phyloP scores from a whole-genome alignment of 2,797 vertebrate species.

The Brachyalestes nurse region DNA sequence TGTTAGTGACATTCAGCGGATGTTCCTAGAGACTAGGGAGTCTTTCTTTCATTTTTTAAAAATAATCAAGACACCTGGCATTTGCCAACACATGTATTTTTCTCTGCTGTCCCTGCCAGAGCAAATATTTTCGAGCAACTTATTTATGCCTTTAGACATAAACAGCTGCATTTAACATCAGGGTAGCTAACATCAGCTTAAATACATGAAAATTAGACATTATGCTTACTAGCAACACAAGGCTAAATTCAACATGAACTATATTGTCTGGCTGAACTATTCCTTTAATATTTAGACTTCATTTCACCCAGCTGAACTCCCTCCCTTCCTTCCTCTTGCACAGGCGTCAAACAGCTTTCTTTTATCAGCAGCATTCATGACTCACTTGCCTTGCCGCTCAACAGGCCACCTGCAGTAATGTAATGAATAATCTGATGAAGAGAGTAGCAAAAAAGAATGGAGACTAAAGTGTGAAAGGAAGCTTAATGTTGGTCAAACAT shows the following conservation, averaged over 20 bases:
- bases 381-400: constrained; percentile 12
- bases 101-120: neutral
- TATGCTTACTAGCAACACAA: neutral
- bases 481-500: neutral
- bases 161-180: neutral
- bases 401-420: neutral
- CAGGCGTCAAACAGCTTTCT: neutral
- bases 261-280: neutral
- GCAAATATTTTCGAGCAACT: neutral
- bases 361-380: constrained; percentile 11
- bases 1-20: neutral
- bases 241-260: neutral
- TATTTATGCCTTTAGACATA: neutral
- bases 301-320: neutral
- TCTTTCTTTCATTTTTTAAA: neutral
- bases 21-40: neutral
- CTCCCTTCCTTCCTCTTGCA: neutral
- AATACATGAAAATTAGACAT: neutral
- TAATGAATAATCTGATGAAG: constrained; percentile 1
- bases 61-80: constrained; percentile 10
- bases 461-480: neutral
- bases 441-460: neutral
- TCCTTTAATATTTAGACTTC: neutral
- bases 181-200: neutral
- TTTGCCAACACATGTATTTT: neutral